Base-by-base conservation (phyloP, 92 coral and sea anemone genomes). In the Ricordea florida region DNA sequence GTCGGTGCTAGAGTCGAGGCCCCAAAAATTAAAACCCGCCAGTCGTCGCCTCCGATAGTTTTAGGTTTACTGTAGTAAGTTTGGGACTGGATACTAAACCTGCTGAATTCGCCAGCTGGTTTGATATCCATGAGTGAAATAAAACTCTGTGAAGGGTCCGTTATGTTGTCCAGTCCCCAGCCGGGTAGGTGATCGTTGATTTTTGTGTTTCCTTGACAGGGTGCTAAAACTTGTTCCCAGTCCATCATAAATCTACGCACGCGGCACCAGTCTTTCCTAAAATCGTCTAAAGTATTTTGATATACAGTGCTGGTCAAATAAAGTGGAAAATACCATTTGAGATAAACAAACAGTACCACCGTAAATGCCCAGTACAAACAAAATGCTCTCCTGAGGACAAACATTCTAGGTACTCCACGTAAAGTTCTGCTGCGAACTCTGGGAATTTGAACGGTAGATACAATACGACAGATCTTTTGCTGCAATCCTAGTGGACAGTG, bases 1-100 rank as follows among this genome's bases (percentile, higher is more conserved):
- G 92, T 90, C 38, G 98, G 97, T 18, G 89, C 52, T 17, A 90
- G 66, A 44, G 70, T 51, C 9, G 98, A 72, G 36, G 97, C 87
- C 15, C 98, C 98, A 35, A 44, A 81, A 40, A 93, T 60, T 48
- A 31, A 55, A 56, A 93, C 53, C 63, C 84, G 49, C 98, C 97
- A 93, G 38, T 81, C 78, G 74, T 93, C 98, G 9, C 98, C 98
- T 50, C 98, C 98, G 6, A 69, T 30, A 2, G 48, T 61, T 69
- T 89, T 85, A 1, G 57, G 76, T 25, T 34, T 34, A n/a, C 98
- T 97, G 26, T 41, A 50, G 10, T 75, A 63, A 11, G 96, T 87
- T 69, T 81, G 93, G 30, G 93, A 82, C 46, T 87, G 98, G 29
- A 93, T 90, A 23, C 80, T 83, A 44, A 93, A 71, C 61, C 93